Evolutionary conservation across 1,140 invertebrate species (phyloP).

Genomic region (Zaprionus camerounensis): DNA sequence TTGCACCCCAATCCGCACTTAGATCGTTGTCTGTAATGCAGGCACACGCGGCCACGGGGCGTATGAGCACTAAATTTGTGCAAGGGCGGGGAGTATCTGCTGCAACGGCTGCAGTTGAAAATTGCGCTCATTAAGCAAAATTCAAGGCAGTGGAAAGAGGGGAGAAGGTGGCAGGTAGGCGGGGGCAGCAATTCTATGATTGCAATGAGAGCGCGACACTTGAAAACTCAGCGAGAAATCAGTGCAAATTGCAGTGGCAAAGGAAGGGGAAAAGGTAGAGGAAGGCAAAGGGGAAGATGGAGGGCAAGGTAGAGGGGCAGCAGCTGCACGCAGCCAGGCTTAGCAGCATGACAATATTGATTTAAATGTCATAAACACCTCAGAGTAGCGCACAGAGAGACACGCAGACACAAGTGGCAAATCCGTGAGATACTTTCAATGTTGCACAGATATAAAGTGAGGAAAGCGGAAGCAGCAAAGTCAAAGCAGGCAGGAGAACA

Average conservation of each 20-base stretch:
- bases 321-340: background rate
- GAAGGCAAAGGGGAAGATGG: background rate
- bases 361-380: conserved; percentile 81
- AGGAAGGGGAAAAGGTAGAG: background rate
- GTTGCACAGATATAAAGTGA: conserved; percentile 57
- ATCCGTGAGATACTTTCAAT: conserved; percentile 78
- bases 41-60: conserved; percentile 52
- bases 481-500: conserved; percentile 31
- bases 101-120: conserved; percentile 46
- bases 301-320: background rate
- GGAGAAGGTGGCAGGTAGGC: background rate
- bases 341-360: conserved; percentile 61
- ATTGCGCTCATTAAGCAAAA: conserved; percentile 78
- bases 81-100: conserved; percentile 55
- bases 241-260: conserved; percentile 66
- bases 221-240: conserved; percentile 64
- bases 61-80: conserved; percentile 80
- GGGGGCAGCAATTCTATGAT: conserved; percentile 52
- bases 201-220: conserved; percentile 53
- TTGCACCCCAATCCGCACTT: background rate
- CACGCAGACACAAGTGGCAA: conserved; percentile 61
- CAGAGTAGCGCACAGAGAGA: conserved; percentile 58
- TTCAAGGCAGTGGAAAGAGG: conserved; percentile 56
- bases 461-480: conserved; percentile 68
- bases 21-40: conserved; percentile 15